Evolutionary conservation across 2,113 vertebrate genomes (phyloP), one percentile per base, ranked within the genome.

Genomic region (Etia nguti): DNA sequence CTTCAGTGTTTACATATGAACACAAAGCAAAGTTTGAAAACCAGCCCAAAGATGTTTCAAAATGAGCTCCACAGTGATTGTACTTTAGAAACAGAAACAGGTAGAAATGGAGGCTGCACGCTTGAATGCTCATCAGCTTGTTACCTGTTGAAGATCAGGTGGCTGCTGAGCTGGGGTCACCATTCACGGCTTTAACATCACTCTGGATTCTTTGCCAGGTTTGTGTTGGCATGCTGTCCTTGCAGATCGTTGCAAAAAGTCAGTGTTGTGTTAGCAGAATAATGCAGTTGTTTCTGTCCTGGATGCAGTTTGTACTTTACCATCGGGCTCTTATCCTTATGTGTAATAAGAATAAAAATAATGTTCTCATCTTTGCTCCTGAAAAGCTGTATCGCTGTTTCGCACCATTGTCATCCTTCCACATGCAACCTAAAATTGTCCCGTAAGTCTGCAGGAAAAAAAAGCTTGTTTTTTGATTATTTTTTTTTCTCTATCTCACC

Each of bases 81-180:
- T 26, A 59, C 56, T 10, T 10, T 59, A 59, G 56, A 2, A 56
- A 24, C 4, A 22, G 54, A 56, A 12, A 1, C 50, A 0, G 20
- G 50, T 1, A n/a, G 50, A 54, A 54, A 26, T 0, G 0, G 55
- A 13, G 0, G 13, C 56, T 59, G 56, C 11, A 26, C 13, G 22
- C 26, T 26, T 56, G 55, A 56, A 56, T 26, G 55, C 56, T 59
- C 26, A 18, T 31, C 56, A 59, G 1, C 56, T 31, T 8, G 4
- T 59, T 59, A 59, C 26, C 15, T 59, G 56, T 31, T 59, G 13
- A 52, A 20, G 50, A 29, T 59, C 56, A 59, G 56, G 8, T 5
- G 16, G 56, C 26, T 59, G 56, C 26, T 59, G 26, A 59, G 13
- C 56, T 59, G 8, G 26, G 1, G 26, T 56, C 1, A 55, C 1